Percentiles rank a stretch among this genome's conserved stretches.
Conservation (phyloP, 2,113 vertebrate genomes). For the Xiphorhynchus elegans region DNA sequence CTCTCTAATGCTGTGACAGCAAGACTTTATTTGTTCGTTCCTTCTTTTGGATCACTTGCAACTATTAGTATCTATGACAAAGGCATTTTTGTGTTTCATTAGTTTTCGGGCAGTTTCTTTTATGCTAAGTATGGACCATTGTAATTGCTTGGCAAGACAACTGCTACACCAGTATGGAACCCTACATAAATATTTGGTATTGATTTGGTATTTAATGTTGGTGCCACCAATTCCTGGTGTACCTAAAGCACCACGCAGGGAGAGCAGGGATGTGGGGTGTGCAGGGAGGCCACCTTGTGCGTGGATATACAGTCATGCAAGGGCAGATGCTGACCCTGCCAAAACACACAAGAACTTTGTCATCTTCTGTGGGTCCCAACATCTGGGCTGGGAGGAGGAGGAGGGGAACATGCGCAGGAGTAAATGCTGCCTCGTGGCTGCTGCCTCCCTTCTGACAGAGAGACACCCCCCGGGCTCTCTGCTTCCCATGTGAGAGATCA, state of each 20-base stretch:
- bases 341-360: not conserved
- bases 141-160: not conserved
- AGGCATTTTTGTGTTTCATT: not conserved
- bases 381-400: not conserved
- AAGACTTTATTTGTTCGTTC: not conserved
- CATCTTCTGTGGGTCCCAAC: not conserved
- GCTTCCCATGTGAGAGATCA: accelerated
- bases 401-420: not conserved
- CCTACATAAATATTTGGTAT: accelerated
- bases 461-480: not conserved
- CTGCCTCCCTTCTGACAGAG: not conserved
- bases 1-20: not conserved
- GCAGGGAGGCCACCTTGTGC: not conserved
- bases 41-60: not conserved
- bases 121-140: not conserved
- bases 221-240: accelerated
- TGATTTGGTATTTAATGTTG: not conserved
- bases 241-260: not conserved
- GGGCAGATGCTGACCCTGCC: not conserved
- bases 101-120: not conserved
- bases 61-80: not conserved
- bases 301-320: accelerated
- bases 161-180: not conserved
- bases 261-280: not conserved
- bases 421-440: not conserved